These are phyloP conservation scores for Clarias pachynema DNA, from an alignment of 2,797 vertebrate genomes.

Conservation along the genomic window DNA sequence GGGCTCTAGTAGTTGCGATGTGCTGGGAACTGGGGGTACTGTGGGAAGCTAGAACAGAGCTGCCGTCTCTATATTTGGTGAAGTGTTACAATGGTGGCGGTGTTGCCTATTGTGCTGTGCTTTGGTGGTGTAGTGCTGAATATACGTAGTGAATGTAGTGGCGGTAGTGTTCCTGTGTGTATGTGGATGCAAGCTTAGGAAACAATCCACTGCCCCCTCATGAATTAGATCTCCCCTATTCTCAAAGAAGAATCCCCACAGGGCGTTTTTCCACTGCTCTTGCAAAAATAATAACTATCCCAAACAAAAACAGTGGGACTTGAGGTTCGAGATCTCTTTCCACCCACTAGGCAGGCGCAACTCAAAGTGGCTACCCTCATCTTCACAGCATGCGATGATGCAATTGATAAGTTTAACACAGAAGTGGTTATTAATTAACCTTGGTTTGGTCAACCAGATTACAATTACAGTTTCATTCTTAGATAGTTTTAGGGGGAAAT, in stretches of 20 bases:
- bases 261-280: slow-evolving; percentile 32
- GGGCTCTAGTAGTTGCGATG: background rate
- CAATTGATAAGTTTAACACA: background rate
- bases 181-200: slow-evolving; percentile 25
- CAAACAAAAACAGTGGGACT: background rate
- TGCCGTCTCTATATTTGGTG: slow-evolving; percentile 14
- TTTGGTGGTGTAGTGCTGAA: slow-evolving; percentile 17
- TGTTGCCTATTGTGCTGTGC: slow-evolving; percentile 35
- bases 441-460: background rate
- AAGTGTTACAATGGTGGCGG: slow-evolving; percentile 48
- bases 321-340: background rate
- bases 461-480: background rate
- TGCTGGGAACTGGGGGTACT: background rate
- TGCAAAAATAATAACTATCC: slow-evolving; percentile 3
- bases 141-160: background rate
- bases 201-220: slow-evolving; percentile 27
- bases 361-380: background rate
- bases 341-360: background rate
- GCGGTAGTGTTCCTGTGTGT: slow-evolving; percentile 15
- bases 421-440: background rate
- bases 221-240: slow-evolving; percentile 29
- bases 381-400: background rate
- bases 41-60: background rate
- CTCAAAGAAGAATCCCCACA: slow-evolving; percentile 49
- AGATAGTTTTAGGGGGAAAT: background rate